These are phyloP conservation scores for Drosophila mercatorum DNA, from an alignment of 2,888 invertebrate genomes.

Conservation along the genomic window DNA sequence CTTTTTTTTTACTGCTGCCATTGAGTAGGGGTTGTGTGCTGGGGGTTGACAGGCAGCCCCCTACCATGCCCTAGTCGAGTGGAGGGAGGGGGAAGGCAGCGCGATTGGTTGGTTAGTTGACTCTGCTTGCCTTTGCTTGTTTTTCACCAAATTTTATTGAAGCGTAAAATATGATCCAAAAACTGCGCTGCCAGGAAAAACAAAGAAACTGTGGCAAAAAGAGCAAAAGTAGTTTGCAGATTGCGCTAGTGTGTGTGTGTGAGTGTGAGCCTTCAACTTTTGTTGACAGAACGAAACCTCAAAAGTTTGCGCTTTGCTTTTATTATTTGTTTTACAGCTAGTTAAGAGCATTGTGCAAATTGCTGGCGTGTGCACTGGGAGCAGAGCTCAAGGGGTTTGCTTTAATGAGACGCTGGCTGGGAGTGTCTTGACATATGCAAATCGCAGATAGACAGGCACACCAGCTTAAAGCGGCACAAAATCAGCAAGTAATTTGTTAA, in stretches of 20 bases:
- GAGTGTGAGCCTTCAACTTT: constrained; percentile 56
- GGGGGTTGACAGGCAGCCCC: constrained; percentile 2
- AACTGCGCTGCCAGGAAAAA: constrained; percentile 6
- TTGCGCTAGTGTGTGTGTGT: constrained; percentile 23
- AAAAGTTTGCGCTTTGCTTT: constrained; percentile 71
- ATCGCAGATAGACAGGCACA: constrained; percentile 26
- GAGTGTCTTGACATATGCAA: constrained; percentile 58
- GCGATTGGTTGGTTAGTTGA: constrained; percentile 48
- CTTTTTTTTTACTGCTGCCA: constrained; percentile 39
- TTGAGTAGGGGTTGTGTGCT: constrained; percentile 1
- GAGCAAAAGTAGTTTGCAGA: constrained; percentile 10
- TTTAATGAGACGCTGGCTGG: background rate
- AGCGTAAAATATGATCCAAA: constrained; percentile 74
- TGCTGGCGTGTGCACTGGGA: constrained; percentile 42
- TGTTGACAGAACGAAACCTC: constrained; percentile 78
- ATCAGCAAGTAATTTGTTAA: constrained; percentile 62
- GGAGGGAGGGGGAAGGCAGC: background rate
- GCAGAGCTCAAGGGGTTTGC: constrained; percentile 9
- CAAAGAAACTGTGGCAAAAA: background rate
- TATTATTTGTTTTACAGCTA: constrained; percentile 78
- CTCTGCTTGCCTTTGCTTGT: constrained; percentile 18
- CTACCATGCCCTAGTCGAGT: background rate
- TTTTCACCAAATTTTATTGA: constrained; percentile 67
- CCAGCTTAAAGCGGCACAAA: background rate
- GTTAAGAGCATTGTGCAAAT: constrained; percentile 76